Evolutionary conservation across 1,140 invertebrate species (phyloP).

Genomic region (Mizuhopecten yessoensis): DNA sequence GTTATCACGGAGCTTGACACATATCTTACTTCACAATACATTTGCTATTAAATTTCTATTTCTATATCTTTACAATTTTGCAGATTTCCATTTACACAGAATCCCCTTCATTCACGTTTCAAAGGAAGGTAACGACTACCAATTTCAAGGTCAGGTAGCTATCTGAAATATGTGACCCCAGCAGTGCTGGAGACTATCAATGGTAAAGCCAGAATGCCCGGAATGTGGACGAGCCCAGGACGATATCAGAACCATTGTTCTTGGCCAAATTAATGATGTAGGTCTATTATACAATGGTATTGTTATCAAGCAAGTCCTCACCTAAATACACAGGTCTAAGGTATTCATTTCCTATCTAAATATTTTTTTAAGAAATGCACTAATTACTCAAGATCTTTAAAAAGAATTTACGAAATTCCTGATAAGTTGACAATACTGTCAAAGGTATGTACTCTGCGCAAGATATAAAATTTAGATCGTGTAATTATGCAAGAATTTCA

Average conservation of each 20-base stretch:
- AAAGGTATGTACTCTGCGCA: not conserved
- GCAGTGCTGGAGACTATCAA: not conserved
- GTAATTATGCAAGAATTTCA: conserved; percentile 39
- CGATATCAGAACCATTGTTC: conserved; percentile 18
- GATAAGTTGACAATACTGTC: conserved; percentile 18
- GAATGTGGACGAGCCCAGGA: conserved; percentile 26
- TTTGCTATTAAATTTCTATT: not conserved
- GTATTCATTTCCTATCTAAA: not conserved
- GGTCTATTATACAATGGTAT: conserved; percentile 5
- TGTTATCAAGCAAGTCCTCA: not conserved
- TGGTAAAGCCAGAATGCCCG: conserved; percentile 10
- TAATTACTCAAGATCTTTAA: not conserved
- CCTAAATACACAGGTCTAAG: not conserved
- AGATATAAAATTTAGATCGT: not conserved
- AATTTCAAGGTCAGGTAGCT: conserved; percentile 33
- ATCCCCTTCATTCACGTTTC: conserved; percentile 1
- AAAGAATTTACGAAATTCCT: not conserved
- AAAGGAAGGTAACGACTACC: conserved; percentile 25
- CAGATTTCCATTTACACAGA: conserved; percentile 34
- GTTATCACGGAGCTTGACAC: not conserved
- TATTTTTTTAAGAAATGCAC: not conserved
- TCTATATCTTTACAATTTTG: not conserved
- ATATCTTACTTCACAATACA: conserved; percentile 2
- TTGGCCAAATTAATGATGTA: conserved; percentile 39
- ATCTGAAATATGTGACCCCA: conserved; percentile 27